Conservation (phyloP, 30 jellyfish, hydroid and myxozoan species). For the Sanderia malayensis region DNA sequence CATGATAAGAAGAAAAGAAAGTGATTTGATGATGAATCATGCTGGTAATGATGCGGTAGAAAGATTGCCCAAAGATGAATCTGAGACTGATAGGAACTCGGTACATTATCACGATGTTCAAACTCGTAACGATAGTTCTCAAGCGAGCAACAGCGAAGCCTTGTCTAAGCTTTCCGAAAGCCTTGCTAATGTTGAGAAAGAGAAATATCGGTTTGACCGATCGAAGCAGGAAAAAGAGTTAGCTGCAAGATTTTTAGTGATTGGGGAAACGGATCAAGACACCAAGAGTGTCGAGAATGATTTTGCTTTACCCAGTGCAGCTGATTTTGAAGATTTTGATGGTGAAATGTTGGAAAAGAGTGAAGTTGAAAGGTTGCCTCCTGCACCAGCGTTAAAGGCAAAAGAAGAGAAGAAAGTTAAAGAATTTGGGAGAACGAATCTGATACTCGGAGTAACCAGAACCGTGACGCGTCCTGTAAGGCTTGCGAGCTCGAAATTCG, state of each 20-base stretch:
- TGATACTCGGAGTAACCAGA: too few species aligned
- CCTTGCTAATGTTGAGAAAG: background rate
- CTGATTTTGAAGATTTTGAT: background rate
- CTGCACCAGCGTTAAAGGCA: background rate
- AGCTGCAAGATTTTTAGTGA: background rate
- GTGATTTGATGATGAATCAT: background rate
- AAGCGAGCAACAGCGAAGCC: background rate
- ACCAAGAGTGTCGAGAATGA: background rate
- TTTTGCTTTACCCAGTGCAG: background rate
- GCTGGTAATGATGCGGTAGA: background rate
- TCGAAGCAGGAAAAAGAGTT: background rate
- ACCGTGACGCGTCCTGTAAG: too few species aligned
- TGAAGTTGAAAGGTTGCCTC: too few species aligned
- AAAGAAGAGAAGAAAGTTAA: background rate
- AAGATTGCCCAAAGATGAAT: background rate
- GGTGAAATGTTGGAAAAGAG: background rate
- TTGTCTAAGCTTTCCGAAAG: background rate
- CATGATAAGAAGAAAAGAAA: background rate
- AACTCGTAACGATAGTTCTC: background rate
- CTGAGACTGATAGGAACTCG: background rate
- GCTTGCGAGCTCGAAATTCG: too few species aligned
- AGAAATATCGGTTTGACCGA: background rate
- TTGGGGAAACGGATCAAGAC: background rate
- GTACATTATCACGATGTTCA: background rate
- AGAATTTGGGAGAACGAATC: too few species aligned